Conservation (phyloP, 2,113 vertebrate species). For the Tyrannus savana region DNA sequence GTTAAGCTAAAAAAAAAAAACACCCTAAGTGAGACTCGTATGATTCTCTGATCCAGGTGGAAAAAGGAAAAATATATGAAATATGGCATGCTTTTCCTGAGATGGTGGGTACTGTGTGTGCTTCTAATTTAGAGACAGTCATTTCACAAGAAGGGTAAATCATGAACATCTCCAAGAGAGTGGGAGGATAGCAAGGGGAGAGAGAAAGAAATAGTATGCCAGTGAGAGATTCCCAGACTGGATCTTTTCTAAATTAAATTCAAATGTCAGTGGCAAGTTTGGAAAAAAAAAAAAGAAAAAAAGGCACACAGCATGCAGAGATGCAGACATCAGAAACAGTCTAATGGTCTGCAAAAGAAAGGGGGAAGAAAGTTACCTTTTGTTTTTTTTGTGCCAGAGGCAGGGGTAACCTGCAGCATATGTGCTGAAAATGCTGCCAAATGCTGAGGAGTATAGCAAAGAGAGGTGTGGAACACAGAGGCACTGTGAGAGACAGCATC, state of each 20-base stretch:
- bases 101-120: background rate
- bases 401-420: background rate
- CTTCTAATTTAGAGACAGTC: slow-evolving; percentile 12
- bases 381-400: background rate
- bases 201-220: slow-evolving; percentile 6
- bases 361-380: background rate
- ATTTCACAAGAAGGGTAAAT: slow-evolving; percentile 30
- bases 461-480: slow-evolving; percentile 15
- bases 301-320: background rate
- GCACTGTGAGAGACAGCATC: slow-evolving; percentile 39
- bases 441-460: background rate
- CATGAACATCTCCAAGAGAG: slow-evolving; percentile 30
- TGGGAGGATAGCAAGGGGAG: background rate
- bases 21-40: background rate
- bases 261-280: background rate
- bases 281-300: background rate
- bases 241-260: background rate
- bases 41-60: background rate
- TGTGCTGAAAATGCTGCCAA: slow-evolving; percentile 36
- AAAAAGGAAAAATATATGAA: slow-evolving; percentile 29
- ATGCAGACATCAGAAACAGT: background rate
- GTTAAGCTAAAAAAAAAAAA: background rate
- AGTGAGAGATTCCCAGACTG: slow-evolving; percentile 7
- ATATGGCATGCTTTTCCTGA: background rate
- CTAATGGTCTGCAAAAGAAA: background rate